Evolutionary conservation across 2,113 vertebrate genomes (phyloP).

Genomic region (Anseranas semipalmata): DNA sequence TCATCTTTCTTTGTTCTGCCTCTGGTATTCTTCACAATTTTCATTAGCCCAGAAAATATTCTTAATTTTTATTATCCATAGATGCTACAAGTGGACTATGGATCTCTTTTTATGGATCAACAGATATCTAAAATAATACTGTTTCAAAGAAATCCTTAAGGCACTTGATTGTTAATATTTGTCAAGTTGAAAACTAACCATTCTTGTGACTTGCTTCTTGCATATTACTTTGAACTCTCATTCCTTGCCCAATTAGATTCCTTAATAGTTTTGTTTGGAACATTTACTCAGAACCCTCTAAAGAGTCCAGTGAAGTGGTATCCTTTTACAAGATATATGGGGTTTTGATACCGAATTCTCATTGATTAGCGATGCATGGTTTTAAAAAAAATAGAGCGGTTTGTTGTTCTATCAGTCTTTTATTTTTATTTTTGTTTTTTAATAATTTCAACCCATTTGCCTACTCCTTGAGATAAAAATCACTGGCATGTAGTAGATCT

Average conservation of each 20-base stretch:
- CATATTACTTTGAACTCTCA: background rate
- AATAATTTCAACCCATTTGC: background rate
- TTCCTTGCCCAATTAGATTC: background rate
- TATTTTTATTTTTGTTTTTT: background rate
- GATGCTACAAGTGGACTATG: background rate
- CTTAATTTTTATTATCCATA: background rate
- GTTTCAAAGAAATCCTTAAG: background rate
- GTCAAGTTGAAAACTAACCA: background rate
- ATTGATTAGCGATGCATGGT: background rate
- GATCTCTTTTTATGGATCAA: background rate
- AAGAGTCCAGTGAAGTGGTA: background rate
- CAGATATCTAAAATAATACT: background rate
- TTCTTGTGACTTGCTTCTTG: background rate
- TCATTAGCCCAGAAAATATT: background rate
- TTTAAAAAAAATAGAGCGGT: background rate
- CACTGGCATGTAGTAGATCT: background rate
- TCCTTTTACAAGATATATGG: background rate
- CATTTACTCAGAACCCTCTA: background rate
- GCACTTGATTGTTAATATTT: background rate
- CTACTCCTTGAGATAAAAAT: background rate
- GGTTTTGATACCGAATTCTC: background rate
- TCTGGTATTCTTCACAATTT: background rate
- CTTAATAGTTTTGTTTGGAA: background rate
- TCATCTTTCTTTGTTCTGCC: background rate
- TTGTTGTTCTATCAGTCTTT: background rate